These are phyloP conservation scores for Augiades crinisus DNA, from an alignment of 2,888 invertebrate species.

Conservation along the genomic window DNA sequence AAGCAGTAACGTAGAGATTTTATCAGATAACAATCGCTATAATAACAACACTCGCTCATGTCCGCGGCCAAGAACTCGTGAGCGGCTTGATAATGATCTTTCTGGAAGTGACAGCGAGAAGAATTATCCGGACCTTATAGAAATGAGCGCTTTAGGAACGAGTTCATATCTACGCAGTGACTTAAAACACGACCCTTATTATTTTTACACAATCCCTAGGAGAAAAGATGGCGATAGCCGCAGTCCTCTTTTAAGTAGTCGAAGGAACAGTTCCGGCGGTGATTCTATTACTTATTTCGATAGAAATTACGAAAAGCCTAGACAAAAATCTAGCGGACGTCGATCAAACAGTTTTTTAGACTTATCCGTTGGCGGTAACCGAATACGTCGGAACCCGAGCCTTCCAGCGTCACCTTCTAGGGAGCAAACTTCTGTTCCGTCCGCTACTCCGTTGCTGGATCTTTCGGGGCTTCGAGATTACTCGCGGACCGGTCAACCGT, in stretches of 20 bases:
- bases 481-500: slow-evolving; percentile 64
- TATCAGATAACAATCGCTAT: slow-evolving; percentile 62
- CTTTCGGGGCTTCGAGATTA: slow-evolving; percentile 79
- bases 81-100: slow-evolving; percentile 72
- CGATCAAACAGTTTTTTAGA: slow-evolving; percentile 87
- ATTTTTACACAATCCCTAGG: slow-evolving; percentile 86
- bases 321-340: slow-evolving; percentile 62
- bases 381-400: slow-evolving; percentile 78
- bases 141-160: slow-evolving; percentile 71
- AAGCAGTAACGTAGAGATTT: slow-evolving; percentile 62
- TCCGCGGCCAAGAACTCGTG: slow-evolving; percentile 59
- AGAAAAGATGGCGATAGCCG: slow-evolving; percentile 85
- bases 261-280: slow-evolving; percentile 87
- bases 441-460: slow-evolving; percentile 84
- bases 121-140: slow-evolving; percentile 81
- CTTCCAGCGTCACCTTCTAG: slow-evolving; percentile 85
- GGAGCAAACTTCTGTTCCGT: slow-evolving; percentile 65
- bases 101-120: slow-evolving; percentile 76
- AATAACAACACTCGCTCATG: slow-evolving; percentile 67
- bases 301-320: slow-evolving; percentile 57
- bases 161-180: slow-evolving; percentile 65
- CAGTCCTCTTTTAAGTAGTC: slow-evolving; percentile 86
- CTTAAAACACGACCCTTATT: slow-evolving; percentile 68
- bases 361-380: slow-evolving; percentile 75
- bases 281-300: slow-evolving; percentile 79